Base-by-base conservation (phyloP, 2,113 vertebrate species). In the Phyllostomus discolor region DNA sequence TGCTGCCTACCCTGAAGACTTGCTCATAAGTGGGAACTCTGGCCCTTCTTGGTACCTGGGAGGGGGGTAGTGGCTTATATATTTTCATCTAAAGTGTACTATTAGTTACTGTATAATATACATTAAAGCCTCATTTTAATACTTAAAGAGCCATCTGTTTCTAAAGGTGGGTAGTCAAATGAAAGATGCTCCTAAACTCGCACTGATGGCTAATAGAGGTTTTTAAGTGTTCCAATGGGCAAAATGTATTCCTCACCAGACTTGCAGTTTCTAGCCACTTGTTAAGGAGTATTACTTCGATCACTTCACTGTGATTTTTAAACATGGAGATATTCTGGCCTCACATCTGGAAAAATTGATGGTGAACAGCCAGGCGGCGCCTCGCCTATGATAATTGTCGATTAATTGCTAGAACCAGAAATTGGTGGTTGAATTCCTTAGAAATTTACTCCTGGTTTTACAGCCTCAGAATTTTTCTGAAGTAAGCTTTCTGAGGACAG, bases 1-100 rank as follows among this genome's bases (percentile, higher is more conserved):
- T 93, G 70, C 87, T 73, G 84, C 83, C 89, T 96, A 54, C 75
- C 28, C 96, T 33, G 73, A 90, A 67, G 82, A 86, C 85, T 94
- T 95, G 82, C 91, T 94, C 78, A 88, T 91, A 98, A 98, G 96
- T 98, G 97, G 88, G 81, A 97, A 96, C 97, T 96, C 69, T 91
- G 97, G 96, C 97, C 94, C 97, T 97, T 90, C 73, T 97, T 95
- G 80, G n/a, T 96, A 69, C 97, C 93, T 97, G 80, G 75, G 75
- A 96, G 79, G 52, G 70, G 62, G 50, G 11, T 89, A 75, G 54
- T 85, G 67, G 94, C 35, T 95, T 78, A 80, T 95, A 96, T 95
- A 82, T 89, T 93, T 96, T 75, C n/a, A 35, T 93, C 75, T 96
- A 94, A 95, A 97, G 94, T 93, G 94, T 92, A 90, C 81, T 92